Evolutionary conservation across 2,113 vertebrate genomes (phyloP).

Genomic region (Melozone crissalis): DNA sequence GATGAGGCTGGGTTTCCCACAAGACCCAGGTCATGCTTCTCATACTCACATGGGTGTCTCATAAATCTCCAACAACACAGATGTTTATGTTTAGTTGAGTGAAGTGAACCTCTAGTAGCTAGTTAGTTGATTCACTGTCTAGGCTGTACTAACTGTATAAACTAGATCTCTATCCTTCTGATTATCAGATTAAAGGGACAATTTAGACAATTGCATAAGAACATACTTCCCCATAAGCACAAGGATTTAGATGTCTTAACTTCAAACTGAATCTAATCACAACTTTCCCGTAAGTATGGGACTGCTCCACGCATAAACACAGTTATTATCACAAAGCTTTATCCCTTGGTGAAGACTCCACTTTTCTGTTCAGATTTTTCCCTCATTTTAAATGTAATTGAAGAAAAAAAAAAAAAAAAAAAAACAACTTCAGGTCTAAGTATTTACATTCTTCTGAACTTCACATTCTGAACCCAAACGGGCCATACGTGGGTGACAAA

Average conservation of each 20-base stretch:
- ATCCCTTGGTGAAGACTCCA: not conserved
- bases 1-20: not conserved
- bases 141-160: not conserved
- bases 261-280: not conserved
- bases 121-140: not conserved
- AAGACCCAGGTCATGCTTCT: not conserved
- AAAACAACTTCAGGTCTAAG: accelerated
- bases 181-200: not conserved
- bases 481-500: accelerated
- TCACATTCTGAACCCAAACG: not conserved
- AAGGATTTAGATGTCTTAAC: not conserved
- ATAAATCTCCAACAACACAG: not conserved
- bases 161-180: not conserved
- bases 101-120: not conserved
- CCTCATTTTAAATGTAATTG: not conserved
- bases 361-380: not conserved
- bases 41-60: not conserved
- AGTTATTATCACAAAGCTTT: not conserved
- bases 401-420: not conserved
- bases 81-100: not conserved
- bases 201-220: not conserved
- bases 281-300: not conserved
- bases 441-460: not conserved
- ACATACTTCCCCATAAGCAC: not conserved
- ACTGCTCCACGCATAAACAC: not conserved